Percentiles rank a stretch among this genome's conserved stretches.
These are phyloP conservation scores for Drosophila orena DNA, from an alignment of 1,140 invertebrate genomes.

Conservation along the genomic window DNA sequence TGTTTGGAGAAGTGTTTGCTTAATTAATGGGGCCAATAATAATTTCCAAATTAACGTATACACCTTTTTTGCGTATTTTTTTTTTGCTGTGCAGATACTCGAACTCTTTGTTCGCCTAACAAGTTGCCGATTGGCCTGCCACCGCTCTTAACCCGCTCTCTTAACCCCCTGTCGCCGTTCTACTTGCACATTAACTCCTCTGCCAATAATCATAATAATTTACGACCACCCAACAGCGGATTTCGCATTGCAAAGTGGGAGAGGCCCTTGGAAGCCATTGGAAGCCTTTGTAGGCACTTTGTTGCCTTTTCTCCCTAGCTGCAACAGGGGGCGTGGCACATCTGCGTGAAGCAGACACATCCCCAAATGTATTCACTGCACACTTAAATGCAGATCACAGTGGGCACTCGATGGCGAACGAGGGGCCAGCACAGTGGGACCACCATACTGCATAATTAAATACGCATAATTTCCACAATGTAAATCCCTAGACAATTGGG, in stretches of 20 bases:
- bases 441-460: background rate
- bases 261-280: conserved; percentile 49
- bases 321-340: conserved; percentile 30
- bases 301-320: conserved; percentile 23
- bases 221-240: conserved; percentile 72
- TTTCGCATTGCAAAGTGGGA: conserved; percentile 26
- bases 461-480: background rate
- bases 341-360: conserved; percentile 33
- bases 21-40: no score
- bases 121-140: conserved; percentile 70
- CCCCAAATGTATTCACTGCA: conserved; percentile 10
- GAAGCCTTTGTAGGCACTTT: conserved; percentile 63
- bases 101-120: conserved; percentile 47
- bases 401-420: background rate
- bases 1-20: no score
- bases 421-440: background rate
- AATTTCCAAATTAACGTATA: background rate
- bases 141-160: conserved; percentile 30
- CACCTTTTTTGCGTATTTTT: background rate
- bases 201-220: conserved; percentile 79
- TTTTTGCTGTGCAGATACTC: background rate
- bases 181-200: conserved; percentile 74
- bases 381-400: conserved; percentile 29
- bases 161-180: conserved; percentile 4
- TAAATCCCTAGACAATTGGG: conserved; percentile 7